phyloP scores from a whole-genome alignment of 2,888 invertebrate genomes.

The Eilema caniola region DNA sequence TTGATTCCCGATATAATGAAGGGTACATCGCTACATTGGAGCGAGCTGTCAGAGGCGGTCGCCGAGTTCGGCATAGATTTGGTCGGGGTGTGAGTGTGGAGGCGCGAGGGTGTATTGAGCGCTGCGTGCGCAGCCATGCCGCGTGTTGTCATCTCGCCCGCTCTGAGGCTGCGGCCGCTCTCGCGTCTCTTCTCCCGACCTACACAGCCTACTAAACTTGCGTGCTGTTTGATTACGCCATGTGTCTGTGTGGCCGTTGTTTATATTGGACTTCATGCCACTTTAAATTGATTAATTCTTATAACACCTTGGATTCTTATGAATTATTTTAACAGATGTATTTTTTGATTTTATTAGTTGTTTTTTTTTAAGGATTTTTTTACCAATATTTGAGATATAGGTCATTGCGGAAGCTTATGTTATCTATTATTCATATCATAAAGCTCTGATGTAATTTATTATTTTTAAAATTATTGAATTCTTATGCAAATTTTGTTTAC shows the following conservation, averaged over 20 bases:
- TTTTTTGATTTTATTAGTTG: slow-evolving; percentile 22
- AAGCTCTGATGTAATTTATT: not conserved
- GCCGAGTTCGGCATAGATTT: slow-evolving; percentile 76
- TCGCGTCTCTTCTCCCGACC: slow-evolving; percentile 56
- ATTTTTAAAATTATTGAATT: not conserved
- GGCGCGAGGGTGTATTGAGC: slow-evolving; percentile 71
- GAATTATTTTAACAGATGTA: slow-evolving; percentile 53
- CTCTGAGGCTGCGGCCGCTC: slow-evolving; percentile 48
- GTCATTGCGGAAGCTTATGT: not conserved
- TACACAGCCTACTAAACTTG: slow-evolving; percentile 73
- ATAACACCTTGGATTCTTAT: slow-evolving; percentile 74
- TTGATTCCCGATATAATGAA: slow-evolving; percentile 86
- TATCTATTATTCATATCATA: not conserved
- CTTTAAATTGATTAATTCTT: slow-evolving; percentile 84
- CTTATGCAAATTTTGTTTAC: not conserved
- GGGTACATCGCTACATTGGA: slow-evolving; percentile 82
- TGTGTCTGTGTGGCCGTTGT: slow-evolving; percentile 81
- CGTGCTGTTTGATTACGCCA: slow-evolving; percentile 80
- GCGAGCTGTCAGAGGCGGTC: slow-evolving; percentile 81
- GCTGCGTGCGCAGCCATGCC: slow-evolving; percentile 73
- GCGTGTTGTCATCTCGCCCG: slow-evolving; percentile 70
- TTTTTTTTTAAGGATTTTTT: not conserved
- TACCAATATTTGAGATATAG: not conserved
- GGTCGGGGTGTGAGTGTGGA: slow-evolving; percentile 69
- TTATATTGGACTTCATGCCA: slow-evolving; percentile 83